Base-by-base conservation (phyloP, 2,797 vertebrate species). In the Melanotaenia nigrans region DNA sequence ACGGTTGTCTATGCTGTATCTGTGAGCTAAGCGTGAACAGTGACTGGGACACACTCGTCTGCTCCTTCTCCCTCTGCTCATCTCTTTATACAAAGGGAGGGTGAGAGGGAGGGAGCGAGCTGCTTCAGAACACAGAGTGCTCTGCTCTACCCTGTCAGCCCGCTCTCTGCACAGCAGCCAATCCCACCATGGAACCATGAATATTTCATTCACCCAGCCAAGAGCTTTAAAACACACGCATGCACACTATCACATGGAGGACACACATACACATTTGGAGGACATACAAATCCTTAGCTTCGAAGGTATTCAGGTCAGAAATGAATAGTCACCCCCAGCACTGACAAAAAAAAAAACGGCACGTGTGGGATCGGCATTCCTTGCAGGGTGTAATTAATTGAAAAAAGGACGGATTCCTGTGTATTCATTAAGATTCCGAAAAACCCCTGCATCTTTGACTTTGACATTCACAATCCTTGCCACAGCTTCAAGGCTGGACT, bases 301-400 rank as follows among this genome's bases (percentile, higher is more conserved):
- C 86, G 65, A 80, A 92, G 86, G 88, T 89, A 92, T 92, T 92
- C 89, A 92, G 90, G 89, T 90, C 90, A 92, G 75, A 90, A 89
- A 85, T 77, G 71, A 89, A 82, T 62, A 85, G 53, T 65, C 75
- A 67, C 60, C 86, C 82, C 79, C 83, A 75, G 63, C 75, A 84
- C 61, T 56, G 84, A 87, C 77, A 87, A 88, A 25, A 25, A 25
- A 79, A 88, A 84, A 90, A 85, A 86, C 79, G 81, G 82, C 78
- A 89, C 75, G 61, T 75, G 77, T 76, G 66, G 40, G 58, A 35
- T 73, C 0, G 18, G 25, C 70, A 76, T 80, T 87, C 76, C 71
- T 72, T 65, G 58, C 71, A 79, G 79, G 65, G 58, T 78, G 72
- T 77, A 53, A 18, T 36, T 56, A 70, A 80, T 65, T 66, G 67